Base-by-base conservation (phyloP, 2,888 invertebrate genomes). In the Eupsilia transversa region DNA sequence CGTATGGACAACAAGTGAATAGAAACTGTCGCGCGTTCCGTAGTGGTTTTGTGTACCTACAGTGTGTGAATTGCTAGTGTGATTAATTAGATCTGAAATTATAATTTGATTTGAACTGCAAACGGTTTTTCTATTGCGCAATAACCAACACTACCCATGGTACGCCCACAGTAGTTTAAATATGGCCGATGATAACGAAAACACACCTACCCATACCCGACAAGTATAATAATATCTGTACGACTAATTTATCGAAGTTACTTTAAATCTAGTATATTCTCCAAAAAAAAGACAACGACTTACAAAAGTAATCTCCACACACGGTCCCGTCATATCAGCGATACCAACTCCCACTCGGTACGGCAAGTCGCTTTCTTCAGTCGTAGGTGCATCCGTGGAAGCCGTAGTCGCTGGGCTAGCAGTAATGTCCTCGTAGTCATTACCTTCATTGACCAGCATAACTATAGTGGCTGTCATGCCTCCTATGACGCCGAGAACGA, bases 271-370 rank as follows among this genome's bases (percentile, higher is more conserved):
- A 23, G 52, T n/a, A 46, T 14, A n/a, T 38, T 41, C 84, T n/a
- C 12, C n/a, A 12, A 52, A 14, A 54, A 56, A 30, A 7, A 0
- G 6, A 27, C 14, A 3, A 54, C 2, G 17, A 57, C 98, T 97
- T 96, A 99, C 99, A 96, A 99, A 98, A 86, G 97, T 97, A 71
- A 99, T 97, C 94, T 98, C 99, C 14, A 98, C 98, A n/a, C 98
- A 97, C 0, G 99, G 99, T 35, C 99, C 99, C 0, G 99, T 99
- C 90, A 98, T 97, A 93, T 99, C 99, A 3, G 98, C 98, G 64
- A 98, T 98, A 0, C 99, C 99, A 10, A 98, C 97, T 7, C 99
- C 99, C 49, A 99, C 95, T 68, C 91, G 81, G 65, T 93, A 95
- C 43, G 86, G 78, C 0, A 86, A 38, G n/a, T 68, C 73, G 0